Percentiles rank a stretch among this genome's conserved stretches.
phyloP scores from a whole-genome alignment of 2,113 vertebrate species.

The Labrus mixtus region DNA sequence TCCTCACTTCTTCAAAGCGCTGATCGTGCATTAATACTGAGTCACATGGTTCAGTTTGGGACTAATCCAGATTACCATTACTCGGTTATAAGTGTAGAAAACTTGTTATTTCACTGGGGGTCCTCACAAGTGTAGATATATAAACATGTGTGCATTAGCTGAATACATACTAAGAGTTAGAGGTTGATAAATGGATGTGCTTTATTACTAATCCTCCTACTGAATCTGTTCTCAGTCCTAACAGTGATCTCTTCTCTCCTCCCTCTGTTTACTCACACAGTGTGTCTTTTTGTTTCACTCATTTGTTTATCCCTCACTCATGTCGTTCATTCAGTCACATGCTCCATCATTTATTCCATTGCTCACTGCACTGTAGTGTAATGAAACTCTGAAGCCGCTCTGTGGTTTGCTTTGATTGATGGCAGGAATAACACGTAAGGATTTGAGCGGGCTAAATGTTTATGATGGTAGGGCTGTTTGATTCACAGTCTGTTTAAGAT shows the following conservation, averaged over 20 bases:
- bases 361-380: slow-evolving; percentile 24
- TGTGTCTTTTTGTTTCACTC: slow-evolving; percentile 50
- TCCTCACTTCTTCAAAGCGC: too few species aligned
- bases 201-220: slow-evolving; percentile 37
- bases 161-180: background rate
- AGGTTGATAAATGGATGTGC: slow-evolving; percentile 16
- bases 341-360: slow-evolving; percentile 59
- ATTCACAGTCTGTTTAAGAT: background rate
- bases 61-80: too few species aligned
- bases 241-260: slow-evolving; percentile 61
- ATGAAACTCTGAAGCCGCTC: slow-evolving; percentile 33
- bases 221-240: slow-evolving; percentile 43
- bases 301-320: slow-evolving; percentile 43
- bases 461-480: slow-evolving; percentile 17
- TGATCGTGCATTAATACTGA: too few species aligned
- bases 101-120: background rate
- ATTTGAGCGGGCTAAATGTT: slow-evolving; percentile 24
- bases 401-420: slow-evolving; percentile 56
- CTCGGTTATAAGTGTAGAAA: too few species aligned
- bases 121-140: slow-evolving; percentile 27
- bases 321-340: slow-evolving; percentile 55
- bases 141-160: slow-evolving; percentile 19
- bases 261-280: slow-evolving; percentile 51
- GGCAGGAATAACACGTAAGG: slow-evolving; percentile 40
- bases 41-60: too few species aligned